These are phyloP conservation scores for Procambarus virginalis DNA, from an alignment of 1,140 invertebrate genomes.

Conservation along the genomic window DNA sequence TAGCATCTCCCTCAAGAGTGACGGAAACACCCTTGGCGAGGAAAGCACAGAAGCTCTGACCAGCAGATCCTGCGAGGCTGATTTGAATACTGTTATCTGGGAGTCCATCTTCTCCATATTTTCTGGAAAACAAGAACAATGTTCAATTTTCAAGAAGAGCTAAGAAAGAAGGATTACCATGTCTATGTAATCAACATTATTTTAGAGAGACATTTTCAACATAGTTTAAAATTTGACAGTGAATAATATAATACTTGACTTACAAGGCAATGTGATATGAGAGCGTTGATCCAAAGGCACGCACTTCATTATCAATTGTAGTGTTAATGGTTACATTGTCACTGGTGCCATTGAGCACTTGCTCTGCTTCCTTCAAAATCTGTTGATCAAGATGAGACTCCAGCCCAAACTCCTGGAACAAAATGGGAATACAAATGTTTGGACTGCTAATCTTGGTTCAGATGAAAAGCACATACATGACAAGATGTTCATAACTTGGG, in stretches of 20 bases:
- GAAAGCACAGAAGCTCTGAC: slow-evolving; percentile 99
- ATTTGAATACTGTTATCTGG: slow-evolving; percentile 90
- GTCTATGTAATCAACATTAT: too few species aligned
- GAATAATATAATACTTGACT: slow-evolving; percentile 72
- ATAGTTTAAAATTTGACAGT: too few species aligned
- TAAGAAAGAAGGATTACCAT: too few species aligned
- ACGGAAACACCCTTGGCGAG: slow-evolving; percentile 91
- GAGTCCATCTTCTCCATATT: slow-evolving; percentile 91
- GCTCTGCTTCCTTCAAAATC: slow-evolving; percentile 84
- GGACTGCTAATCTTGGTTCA: neutral
- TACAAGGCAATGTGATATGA: slow-evolving; percentile 95
- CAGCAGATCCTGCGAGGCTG: slow-evolving; percentile 92
- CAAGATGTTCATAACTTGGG: too few species aligned
- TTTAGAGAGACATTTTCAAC: too few species aligned
- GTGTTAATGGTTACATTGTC: slow-evolving; percentile 84
- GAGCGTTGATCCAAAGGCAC: slow-evolving; percentile 94
- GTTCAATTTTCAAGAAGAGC: neutral
- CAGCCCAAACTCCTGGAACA: slow-evolving; percentile 88
- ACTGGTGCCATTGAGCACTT: slow-evolving; percentile 84
- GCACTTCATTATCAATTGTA: slow-evolving; percentile 91
- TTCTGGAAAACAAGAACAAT: slow-evolving; percentile 77
- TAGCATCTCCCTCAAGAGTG: slow-evolving; percentile 96
- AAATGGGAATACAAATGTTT: neutral
- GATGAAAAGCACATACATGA: too few species aligned
- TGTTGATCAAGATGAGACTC: slow-evolving; percentile 91